Evolutionary conservation across 2,888 invertebrate genomes (phyloP), one percentile per base, ranked within the genome.

Genomic region (Neuroscelio doddi): DNA sequence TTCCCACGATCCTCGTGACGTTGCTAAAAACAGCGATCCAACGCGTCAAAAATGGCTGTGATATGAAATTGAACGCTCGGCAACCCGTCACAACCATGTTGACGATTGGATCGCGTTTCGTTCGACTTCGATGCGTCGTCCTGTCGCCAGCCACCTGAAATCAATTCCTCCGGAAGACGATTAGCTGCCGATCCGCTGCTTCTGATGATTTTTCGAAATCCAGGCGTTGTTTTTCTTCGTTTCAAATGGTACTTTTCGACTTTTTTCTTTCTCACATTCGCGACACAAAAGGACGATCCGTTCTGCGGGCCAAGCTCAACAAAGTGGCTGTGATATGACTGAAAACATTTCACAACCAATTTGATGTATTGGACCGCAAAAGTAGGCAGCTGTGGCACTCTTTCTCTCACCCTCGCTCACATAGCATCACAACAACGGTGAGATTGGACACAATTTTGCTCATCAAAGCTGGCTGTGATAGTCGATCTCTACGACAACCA

Each of bases 321-420:
- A 95, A 96, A 95, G 93, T 94, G 95, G 95, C 96, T 96, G 95
- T 96, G 96, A 96, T 95, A 95, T 93, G 95, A 90, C 80, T 82
- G 73, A 73, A 83, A 85, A 85, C 85, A 92, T 91, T 91, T 92
- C 94, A 94, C 94, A 90, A 89, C 93, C 93, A 90, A 91, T 92
- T 94, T 93, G 93, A 93, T 89, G 90, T 90, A 87, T 87, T 87
- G 89, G 90, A 88, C 88, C 87, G 86, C 87, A 87, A 82, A 82
- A 80, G 68, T 56, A 58, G 53, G 52, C 59, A 52, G 50, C 45
- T 56, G 53, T 44, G 44, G 12, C 12, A 12, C 14, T 46, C 26
- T 1, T 17, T 21, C 15, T 61, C 47, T 34, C 45, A 39, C 61
- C 49, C 47, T 59, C 47, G 41, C 32, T 57, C 44, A 21, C 2